Evolutionary conservation across 2,888 invertebrate species (phyloP), one percentile per base, ranked within the genome.

Genomic region (Meghimatium bilineatum): DNA sequence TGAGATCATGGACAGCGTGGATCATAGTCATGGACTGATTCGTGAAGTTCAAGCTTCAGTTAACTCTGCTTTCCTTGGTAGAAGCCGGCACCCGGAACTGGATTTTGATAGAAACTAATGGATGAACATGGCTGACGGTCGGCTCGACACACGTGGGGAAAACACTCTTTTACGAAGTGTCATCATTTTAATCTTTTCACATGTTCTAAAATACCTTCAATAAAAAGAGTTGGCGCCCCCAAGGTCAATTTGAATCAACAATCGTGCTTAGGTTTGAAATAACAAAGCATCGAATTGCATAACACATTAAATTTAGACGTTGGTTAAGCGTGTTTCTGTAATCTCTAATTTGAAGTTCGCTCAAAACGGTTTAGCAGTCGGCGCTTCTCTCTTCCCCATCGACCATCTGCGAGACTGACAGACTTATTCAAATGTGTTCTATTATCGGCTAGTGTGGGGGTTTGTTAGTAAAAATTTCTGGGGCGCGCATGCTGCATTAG

Each of bases 291-390:
- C 81, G 38, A 74, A 72, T 81, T 71, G 56, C 81, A 81, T 52
- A 81, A 81, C 74, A 81, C 81, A 74, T 81, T 81, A 81, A 74
- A 81, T 71, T 71, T 80, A n/a, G 60, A 71, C 52, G 71, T 38
- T 34, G 26, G 10, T 36, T 56, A 32, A n/a, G 60, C 34, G 20
- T 38, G 56, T 36, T 56, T 49, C 32, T 71, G 56, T 34, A 32
- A 71, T 3, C 56, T 71, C 32, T 71, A 69, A 69, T 71, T 67
- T 32, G 71, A 49, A 71, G 44, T 36, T 52, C 69, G 71, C 20
- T 44, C 34, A 79, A 80, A 80, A 56, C 32, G 80, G 44, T 80
- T 80, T 71, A 71, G 56, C 80, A 80, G 80, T 80, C 52, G 69
- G 49, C 52, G 80, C 56, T 71, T 56, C 56, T n/a, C 34, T 36